Conservation (phyloP, 2,113 vertebrate species). For the Bagarius yarrelli region DNA sequence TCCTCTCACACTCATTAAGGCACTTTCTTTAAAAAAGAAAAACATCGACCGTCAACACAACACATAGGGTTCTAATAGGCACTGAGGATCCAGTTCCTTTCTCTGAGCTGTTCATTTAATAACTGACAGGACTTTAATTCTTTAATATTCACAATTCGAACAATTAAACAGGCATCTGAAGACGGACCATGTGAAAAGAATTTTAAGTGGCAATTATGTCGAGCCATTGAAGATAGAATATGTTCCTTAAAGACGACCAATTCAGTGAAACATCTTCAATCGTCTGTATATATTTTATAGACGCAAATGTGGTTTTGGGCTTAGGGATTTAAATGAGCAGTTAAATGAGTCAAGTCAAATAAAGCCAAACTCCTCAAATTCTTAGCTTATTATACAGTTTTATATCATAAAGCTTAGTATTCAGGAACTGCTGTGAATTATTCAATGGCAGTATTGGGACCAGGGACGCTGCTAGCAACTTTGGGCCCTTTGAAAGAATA, state of each 20-base stretch:
- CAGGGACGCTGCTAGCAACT: no score
- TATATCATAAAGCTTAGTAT: neutral
- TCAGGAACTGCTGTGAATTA: neutral
- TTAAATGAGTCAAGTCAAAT: slow-evolving; percentile 13
- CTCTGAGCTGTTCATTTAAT: slow-evolving; percentile 67
- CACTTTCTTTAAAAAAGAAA: slow-evolving; percentile 49
- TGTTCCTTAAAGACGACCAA: slow-evolving; percentile 49
- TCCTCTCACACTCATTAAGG: slow-evolving; percentile 25
- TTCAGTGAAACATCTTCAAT: slow-evolving; percentile 30
- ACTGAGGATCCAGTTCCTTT: slow-evolving; percentile 58
- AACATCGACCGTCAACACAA: slow-evolving; percentile 59
- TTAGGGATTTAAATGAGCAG: slow-evolving; percentile 15
- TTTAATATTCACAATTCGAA: slow-evolving; percentile 64
- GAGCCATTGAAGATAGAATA: slow-evolving; percentile 56
- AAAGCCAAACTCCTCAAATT: neutral
- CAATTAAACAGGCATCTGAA: slow-evolving; percentile 66
- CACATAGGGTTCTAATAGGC: slow-evolving; percentile 47
- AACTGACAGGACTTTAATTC: slow-evolving; percentile 60
- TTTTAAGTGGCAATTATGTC: slow-evolving; percentile 62
- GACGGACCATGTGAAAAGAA: slow-evolving; percentile 59
- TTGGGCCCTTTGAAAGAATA: no score
- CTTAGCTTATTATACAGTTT: neutral
- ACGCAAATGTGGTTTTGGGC: neutral
- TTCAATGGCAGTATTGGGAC: neutral
- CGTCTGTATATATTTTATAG: slow-evolving; percentile 34